Percentiles rank a stretch among this genome's conserved stretches.
Conservation (phyloP, 2,888 invertebrate genomes). For the Ichneumon xanthorius region DNA sequence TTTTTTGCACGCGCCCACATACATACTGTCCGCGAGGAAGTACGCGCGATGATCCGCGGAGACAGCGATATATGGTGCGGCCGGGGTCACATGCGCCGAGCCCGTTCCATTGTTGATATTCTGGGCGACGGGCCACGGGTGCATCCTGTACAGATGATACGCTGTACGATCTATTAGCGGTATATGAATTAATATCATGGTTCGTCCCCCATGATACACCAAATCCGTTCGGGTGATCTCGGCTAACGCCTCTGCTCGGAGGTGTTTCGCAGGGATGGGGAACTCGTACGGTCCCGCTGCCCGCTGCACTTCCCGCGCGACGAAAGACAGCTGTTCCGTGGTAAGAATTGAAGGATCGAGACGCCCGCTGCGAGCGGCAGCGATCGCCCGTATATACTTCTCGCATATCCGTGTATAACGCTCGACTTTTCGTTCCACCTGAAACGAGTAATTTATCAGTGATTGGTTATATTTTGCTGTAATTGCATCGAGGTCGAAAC, state of each 20-base stretch:
- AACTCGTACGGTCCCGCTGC: not conserved
- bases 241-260: not conserved
- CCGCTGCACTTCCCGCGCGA: not conserved
- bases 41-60: not conserved
- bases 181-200: not conserved
- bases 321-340: not conserved
- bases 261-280: not conserved
- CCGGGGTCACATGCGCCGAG: not conserved
- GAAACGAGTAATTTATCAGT: not conserved
- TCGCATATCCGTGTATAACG: not conserved
- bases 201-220: not conserved
- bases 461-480: too few relatives aligned
- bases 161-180: not conserved
- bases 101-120: not conserved
- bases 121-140: not conserved
- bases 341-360: slow-evolving; percentile 1
- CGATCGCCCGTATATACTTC: not conserved
- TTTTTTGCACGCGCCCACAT: not conserved
- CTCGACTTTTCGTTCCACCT: not conserved
- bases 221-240: slow-evolving; percentile 1
- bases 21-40: not conserved
- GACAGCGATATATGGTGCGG: not conserved
- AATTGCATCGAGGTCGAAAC: not conserved
- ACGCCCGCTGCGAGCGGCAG: not conserved
- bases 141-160: slow-evolving; percentile 6